Evolutionary conservation across 2,797 vertebrate genomes (phyloP).

Genomic region (Hephaestus fuliginosus): DNA sequence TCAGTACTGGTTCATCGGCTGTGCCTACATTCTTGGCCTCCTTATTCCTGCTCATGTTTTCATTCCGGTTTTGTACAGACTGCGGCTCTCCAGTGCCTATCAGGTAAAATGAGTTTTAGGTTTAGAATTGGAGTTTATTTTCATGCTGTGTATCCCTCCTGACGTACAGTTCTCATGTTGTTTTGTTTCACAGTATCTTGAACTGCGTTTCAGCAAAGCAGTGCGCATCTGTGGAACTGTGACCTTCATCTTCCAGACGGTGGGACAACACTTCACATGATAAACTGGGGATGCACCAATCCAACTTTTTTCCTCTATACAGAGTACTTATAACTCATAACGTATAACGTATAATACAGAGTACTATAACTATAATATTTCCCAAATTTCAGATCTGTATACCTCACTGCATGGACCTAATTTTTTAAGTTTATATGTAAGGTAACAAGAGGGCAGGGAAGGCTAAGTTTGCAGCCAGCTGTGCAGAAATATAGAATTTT

Average conservation of each 20-base stretch:
- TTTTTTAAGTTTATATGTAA: background rate
- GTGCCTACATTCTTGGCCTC: slow-evolving; percentile 92
- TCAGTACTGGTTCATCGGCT: slow-evolving; percentile 97
- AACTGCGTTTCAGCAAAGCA: slow-evolving; percentile 93
- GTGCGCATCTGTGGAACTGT: slow-evolving; percentile 92
- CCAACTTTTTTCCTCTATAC: background rate
- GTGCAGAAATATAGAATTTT: background rate
- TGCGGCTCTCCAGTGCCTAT: slow-evolving; percentile 91
- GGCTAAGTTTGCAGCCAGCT: too few species aligned
- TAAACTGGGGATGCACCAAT: background rate
- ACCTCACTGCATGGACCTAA: background rate
- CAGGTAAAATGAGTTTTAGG: slow-evolving; percentile 82
- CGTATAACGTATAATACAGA: too few species aligned
- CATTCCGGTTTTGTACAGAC: slow-evolving; percentile 94
- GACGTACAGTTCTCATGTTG: background rate
- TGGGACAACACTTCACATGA: slow-evolving; percentile 69
- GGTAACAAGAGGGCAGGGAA: background rate
- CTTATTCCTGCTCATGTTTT: slow-evolving; percentile 94
- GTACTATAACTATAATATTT: too few species aligned
- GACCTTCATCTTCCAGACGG: slow-evolving; percentile 98
- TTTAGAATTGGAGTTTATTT: background rate
- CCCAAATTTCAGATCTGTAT: background rate
- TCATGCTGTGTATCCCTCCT: background rate
- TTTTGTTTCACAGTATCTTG: slow-evolving; percentile 89
- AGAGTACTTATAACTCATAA: background rate